These are phyloP conservation scores for Delphinus delphis DNA, from an alignment of 2,113 vertebrate species.

Conservation along the genomic window DNA sequence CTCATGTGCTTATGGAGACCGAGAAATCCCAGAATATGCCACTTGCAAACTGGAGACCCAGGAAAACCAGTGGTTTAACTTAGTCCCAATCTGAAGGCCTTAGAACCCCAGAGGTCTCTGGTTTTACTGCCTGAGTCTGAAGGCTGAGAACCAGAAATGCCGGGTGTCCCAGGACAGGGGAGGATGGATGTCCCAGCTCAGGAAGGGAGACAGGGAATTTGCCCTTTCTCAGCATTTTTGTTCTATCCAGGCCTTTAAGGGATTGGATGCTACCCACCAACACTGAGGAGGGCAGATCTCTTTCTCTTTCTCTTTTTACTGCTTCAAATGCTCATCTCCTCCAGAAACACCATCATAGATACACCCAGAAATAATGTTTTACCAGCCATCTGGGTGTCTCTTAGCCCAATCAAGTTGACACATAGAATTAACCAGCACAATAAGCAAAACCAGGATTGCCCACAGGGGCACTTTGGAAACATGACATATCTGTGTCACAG, in stretches of 20 bases:
- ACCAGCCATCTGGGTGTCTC: not conserved
- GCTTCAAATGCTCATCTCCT: not conserved
- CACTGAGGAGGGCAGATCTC: not conserved
- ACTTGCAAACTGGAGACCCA: not conserved
- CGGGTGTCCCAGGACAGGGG: not conserved
- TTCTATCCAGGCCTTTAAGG: not conserved
- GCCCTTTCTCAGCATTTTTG: not conserved
- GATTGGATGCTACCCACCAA: not conserved
- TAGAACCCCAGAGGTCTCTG: not conserved
- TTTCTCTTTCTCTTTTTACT: not conserved
- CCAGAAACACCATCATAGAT: not conserved
- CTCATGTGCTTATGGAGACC: not conserved
- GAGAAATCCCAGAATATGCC: not conserved
- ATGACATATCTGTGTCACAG: not conserved
- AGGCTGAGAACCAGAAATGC: not conserved
- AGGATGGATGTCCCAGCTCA: not conserved
- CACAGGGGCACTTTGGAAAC: not conserved
- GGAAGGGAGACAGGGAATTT: not conserved
- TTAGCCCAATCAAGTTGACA: not conserved
- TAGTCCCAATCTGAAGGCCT: not conserved
- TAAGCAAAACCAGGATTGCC: not conserved
- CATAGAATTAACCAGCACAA: not conserved
- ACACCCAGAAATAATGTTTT: not conserved
- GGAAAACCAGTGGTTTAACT: not conserved
- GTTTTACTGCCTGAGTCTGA: not conserved